A percentile compares a stretch with the other conserved stretches of the same genome.
These are phyloP conservation scores for Oxycera nigricornis DNA, from an alignment of 2,888 invertebrate genomes.

Conservation along the genomic window DNA sequence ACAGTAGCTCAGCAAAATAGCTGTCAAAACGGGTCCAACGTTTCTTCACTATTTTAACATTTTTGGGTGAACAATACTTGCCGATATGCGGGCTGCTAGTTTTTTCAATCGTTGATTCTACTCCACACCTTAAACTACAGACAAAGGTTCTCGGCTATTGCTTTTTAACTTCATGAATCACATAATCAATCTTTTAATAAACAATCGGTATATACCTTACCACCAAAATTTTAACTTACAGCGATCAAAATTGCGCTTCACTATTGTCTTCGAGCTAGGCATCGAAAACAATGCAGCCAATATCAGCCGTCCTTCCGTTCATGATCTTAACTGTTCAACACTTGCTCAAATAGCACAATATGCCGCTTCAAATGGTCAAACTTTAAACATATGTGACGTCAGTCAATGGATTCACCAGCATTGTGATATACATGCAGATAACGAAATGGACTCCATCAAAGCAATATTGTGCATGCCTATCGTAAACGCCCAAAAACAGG, in stretches of 20 bases:
- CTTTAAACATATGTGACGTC: conserved; percentile 90
- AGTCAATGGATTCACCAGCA: conserved; percentile 78
- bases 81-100: too few species aligned
- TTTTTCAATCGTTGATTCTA: too few species aligned
- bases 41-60: too few species aligned
- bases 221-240: conserved; percentile 47
- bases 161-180: too few species aligned
- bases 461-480: conserved; percentile 94
- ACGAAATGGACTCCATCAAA: conserved; percentile 73
- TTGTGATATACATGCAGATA: conserved; percentile 64
- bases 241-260: conserved; percentile 71
- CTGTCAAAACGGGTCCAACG: too few species aligned
- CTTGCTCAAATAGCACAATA: conserved; percentile 85
- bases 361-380: conserved; percentile 86
- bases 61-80: too few species aligned
- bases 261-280: conserved; percentile 84
- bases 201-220: too few species aligned
- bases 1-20: too few species aligned
- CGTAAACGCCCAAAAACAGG: conserved; percentile 84
- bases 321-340: conserved; percentile 72
- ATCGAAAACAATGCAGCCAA: conserved; percentile 73
- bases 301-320: conserved; percentile 68
- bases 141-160: too few species aligned
- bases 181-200: too few species aligned
- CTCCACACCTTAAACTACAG: too few species aligned